A percentile compares a stretch with the other conserved stretches of the same genome.
phyloP scores from a whole-genome alignment of 2,797 vertebrate species.

The Myotis vivesi region DNA sequence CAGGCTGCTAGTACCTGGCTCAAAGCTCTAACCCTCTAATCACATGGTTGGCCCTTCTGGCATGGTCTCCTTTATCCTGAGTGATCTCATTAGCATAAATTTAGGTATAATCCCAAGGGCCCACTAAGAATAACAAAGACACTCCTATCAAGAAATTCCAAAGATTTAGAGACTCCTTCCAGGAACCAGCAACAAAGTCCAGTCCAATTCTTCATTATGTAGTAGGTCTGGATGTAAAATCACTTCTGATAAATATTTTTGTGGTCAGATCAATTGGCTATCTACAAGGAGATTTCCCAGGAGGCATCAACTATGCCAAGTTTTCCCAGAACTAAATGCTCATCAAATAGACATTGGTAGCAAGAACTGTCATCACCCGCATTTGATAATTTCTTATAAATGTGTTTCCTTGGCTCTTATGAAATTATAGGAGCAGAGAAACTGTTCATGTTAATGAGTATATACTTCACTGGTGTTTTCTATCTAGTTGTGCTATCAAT shows the following conservation, averaged over 20 bases:
- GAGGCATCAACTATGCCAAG: neutral
- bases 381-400: neutral
- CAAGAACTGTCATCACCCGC: neutral
- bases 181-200: neutral
- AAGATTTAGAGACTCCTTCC: neutral
- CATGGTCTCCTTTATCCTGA: neutral
- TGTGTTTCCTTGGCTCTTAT: neutral
- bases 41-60: neutral
- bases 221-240: neutral
- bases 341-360: neutral
- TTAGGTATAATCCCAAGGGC: neutral
- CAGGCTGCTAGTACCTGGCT: neutral
- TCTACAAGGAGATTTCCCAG: neutral
- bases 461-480: neutral
- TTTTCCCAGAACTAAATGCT: neutral
- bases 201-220: neutral
- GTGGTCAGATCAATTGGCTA: neutral
- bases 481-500: neutral
- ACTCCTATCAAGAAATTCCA: neutral
- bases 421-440: neutral
- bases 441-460: neutral
- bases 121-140: neutral
- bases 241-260: neutral
- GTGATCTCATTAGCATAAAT: slow-evolving; percentile 1
- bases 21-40: neutral